Conservation (phyloP, 2,113 vertebrate genomes). For the Aythya baeri region DNA sequence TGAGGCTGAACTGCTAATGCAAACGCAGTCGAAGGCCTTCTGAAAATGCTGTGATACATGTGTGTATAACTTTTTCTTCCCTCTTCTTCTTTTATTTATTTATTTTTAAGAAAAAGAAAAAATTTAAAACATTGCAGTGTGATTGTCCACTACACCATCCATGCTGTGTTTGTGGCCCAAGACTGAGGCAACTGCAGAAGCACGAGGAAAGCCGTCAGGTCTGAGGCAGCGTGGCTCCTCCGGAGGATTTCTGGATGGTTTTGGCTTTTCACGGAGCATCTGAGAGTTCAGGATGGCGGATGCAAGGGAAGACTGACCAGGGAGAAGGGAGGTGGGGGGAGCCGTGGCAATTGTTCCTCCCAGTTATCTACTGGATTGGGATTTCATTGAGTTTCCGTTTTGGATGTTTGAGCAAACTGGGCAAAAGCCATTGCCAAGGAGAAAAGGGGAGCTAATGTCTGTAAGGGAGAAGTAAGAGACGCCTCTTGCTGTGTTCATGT, state of each 20-base stretch:
- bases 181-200: slow-evolving; percentile 48
- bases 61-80: slow-evolving; percentile 51
- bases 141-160: slow-evolving; percentile 57
- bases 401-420: slow-evolving; percentile 58
- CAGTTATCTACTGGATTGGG: background rate
- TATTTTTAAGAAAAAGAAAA: slow-evolving; percentile 58
- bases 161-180: slow-evolving; percentile 54
- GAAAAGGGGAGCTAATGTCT: slow-evolving; percentile 17
- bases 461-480: slow-evolving; percentile 44
- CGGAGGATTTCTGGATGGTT: background rate
- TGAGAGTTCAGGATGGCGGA: slow-evolving; percentile 50
- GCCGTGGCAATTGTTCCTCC: background rate
- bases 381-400: background rate
- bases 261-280: slow-evolving; percentile 22
- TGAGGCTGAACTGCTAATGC: slow-evolving; percentile 68
- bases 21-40: slow-evolving; percentile 64
- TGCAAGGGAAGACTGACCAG: slow-evolving; percentile 14
- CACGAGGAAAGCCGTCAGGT: background rate
- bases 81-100: slow-evolving; percentile 24
- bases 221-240: background rate
- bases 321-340: slow-evolving; percentile 30
- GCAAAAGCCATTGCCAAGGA: slow-evolving; percentile 46
- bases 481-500: slow-evolving; percentile 50
- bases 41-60: slow-evolving; percentile 76
- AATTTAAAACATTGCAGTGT: slow-evolving; percentile 57